Evolutionary conservation across 2,113 vertebrate species (phyloP), one percentile per base, ranked within the genome.

Genomic region (Brienomyrus brachyistius): DNA sequence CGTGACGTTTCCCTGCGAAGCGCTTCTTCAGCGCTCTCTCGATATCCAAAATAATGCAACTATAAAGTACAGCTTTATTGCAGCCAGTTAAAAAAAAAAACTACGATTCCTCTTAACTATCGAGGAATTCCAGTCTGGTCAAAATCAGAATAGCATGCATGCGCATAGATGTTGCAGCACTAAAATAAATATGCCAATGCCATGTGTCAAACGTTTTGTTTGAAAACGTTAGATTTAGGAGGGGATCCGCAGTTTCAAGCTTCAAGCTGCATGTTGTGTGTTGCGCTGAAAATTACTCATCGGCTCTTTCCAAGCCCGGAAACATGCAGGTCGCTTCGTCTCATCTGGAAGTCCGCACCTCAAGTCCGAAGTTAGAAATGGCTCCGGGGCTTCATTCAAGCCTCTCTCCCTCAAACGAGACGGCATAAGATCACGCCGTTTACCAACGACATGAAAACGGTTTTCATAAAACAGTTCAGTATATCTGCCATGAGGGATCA

Each of bases 301-400:
- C 47, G 82, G 86, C 40, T 88, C 88, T 85, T 91, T 87, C 80
- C 88, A 88, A 59, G 90, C 91, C 51, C 62, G 40, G 85, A 85
- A 9, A 51, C 62, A 80, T 87, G 88, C 90, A 90, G 88, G 83
- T 27, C 40, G 85, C 52, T 31, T 21, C 35, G 84, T 35, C 86
- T 87, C 84, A 48, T 47, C 35, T 35, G 88, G 51, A 85, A 89
- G 77, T 89, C 89, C 80, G 83, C 89, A 89, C 52, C 80, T 89
- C 52, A 82, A 47, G 21, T 89, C 59, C 40, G 56, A 89, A 89
- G 83, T 90, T 74, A 47, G 40, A 45, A 86, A 83, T 48, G 82
- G 84, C 54, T 80, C 27, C 80, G 40, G 84, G 86, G 54, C 47
- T 82, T 90, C 54, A 70, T 87, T 31, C 62, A 31, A 82, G 80